phyloP scores from a whole-genome alignment of 1,140 invertebrate species.

The Brachionus sp. region DNA sequence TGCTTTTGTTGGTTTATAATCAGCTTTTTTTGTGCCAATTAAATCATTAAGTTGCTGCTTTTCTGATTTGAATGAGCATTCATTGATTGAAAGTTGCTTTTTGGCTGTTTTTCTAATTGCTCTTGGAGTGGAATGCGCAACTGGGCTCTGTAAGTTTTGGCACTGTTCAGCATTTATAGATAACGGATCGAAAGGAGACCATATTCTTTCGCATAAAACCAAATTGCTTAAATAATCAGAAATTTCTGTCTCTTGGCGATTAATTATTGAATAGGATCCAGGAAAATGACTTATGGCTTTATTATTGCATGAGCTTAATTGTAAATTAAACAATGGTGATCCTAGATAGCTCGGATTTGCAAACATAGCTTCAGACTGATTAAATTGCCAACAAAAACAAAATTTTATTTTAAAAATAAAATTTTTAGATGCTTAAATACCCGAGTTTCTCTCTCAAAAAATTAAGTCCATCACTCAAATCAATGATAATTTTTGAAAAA shows the following conservation, averaged over 20 bases:
- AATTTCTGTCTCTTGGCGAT: background rate
- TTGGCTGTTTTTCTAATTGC: background rate
- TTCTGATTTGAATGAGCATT: background rate
- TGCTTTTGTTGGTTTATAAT: background rate
- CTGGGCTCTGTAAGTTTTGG: background rate
- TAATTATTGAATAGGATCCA: background rate
- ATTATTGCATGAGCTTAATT: background rate
- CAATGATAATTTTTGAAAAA: background rate
- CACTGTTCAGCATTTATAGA: background rate
- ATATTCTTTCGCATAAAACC: slow-evolving; percentile 24
- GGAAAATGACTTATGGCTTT: background rate
- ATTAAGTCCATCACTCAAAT: background rate
- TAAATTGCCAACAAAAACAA: background rate
- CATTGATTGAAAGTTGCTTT: background rate
- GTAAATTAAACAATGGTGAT: background rate
- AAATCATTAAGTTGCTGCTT: background rate
- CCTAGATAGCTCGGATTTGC: background rate
- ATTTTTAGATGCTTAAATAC: background rate
- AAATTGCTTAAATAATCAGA: background rate
- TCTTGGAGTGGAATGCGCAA: slow-evolving; percentile 6
- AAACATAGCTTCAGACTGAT: background rate
- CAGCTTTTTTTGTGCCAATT: background rate
- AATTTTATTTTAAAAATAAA: background rate
- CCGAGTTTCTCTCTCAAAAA: background rate
- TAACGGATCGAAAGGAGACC: background rate